A percentile compares a stretch with the other conserved stretches of the same genome.
These are phyloP conservation scores for Bubalus kerabau DNA, from an alignment of 2,113 vertebrate species.

Conservation along the genomic window DNA sequence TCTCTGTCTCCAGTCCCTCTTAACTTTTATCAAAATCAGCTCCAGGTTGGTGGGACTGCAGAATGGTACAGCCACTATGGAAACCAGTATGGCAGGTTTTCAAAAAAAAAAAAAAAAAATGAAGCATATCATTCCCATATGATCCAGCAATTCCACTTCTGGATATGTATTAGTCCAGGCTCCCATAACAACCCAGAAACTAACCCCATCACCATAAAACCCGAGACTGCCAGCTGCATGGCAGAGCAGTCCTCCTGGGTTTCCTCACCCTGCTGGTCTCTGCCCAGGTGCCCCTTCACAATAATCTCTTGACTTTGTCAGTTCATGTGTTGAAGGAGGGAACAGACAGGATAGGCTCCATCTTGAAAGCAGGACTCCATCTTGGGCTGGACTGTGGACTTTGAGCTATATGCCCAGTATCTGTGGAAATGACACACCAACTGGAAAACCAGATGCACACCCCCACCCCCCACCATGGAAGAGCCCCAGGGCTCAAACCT, in stretches of 20 bases:
- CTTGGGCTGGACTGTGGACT: not conserved
- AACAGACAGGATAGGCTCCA: not conserved
- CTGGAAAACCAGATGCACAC: not conserved
- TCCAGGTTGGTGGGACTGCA: not conserved
- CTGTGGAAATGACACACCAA: not conserved
- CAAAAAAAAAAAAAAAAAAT: not conserved
- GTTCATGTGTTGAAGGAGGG: not conserved
- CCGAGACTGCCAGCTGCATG: not conserved
- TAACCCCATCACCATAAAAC: not conserved
- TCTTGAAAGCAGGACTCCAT: not conserved
- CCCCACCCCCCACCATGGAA: fast-evolving
- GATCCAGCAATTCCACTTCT: not conserved
- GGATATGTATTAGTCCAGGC: not conserved
- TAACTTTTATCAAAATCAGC: not conserved
- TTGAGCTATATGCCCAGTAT: not conserved
- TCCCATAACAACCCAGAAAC: not conserved
- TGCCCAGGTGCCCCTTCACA: not conserved
- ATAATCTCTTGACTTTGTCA: not conserved
- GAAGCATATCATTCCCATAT: not conserved
- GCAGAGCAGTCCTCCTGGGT: not conserved
- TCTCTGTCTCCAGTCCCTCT: not conserved
- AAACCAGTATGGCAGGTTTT: not conserved
- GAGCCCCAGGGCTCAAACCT: not conserved
- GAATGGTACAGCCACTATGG: not conserved
- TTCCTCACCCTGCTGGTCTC: not conserved